A percentile compares a stretch with the other conserved stretches of the same genome.
Conservation (phyloP, 2,888 invertebrate genomes). For the Microctonus brassicae region DNA sequence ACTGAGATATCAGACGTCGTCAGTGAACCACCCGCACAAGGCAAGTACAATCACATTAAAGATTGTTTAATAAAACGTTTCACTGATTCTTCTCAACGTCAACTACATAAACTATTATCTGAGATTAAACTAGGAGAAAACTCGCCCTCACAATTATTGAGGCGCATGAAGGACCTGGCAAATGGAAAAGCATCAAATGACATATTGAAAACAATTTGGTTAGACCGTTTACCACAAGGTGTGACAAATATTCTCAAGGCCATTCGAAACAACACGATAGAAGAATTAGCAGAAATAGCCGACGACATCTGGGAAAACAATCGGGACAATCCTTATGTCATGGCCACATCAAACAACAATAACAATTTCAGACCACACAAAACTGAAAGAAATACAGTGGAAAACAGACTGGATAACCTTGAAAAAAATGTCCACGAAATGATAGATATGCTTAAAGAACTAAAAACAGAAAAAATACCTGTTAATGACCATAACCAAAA, state of each 20-base stretch:
- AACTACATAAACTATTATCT: slow-evolving; percentile 33
- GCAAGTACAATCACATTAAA: slow-evolving; percentile 37
- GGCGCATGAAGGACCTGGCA: slow-evolving; percentile 44
- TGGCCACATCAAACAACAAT: too few relatives aligned
- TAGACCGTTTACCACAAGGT: slow-evolving; percentile 37
- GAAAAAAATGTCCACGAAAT: neutral
- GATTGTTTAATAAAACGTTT: slow-evolving; percentile 34
- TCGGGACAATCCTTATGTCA: neutral
- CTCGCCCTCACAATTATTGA: slow-evolving; percentile 41
- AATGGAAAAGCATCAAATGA: slow-evolving; percentile 33
- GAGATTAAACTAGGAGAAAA: slow-evolving; percentile 41
- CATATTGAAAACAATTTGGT: slow-evolving; percentile 39
- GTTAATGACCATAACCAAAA: neutral
- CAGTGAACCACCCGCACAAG: slow-evolving; percentile 15
- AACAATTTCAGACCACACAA: too few relatives aligned
- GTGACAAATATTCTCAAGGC: slow-evolving; percentile 28
- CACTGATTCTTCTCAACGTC: slow-evolving; percentile 36
- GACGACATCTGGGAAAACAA: slow-evolving; percentile 38
- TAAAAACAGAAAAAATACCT: too few relatives aligned
- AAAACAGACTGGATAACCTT: neutral
- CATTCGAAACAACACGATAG: slow-evolving; percentile 16
- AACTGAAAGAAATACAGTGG: neutral
- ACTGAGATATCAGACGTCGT: slow-evolving; percentile 41
- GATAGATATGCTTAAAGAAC: neutral
- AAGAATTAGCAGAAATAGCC: slow-evolving; percentile 37